Percentiles rank a stretch among this genome's conserved stretches.
Evolutionary conservation across 2,113 vertebrate genomes (phyloP).

Genomic region (Redunca redunca): DNA sequence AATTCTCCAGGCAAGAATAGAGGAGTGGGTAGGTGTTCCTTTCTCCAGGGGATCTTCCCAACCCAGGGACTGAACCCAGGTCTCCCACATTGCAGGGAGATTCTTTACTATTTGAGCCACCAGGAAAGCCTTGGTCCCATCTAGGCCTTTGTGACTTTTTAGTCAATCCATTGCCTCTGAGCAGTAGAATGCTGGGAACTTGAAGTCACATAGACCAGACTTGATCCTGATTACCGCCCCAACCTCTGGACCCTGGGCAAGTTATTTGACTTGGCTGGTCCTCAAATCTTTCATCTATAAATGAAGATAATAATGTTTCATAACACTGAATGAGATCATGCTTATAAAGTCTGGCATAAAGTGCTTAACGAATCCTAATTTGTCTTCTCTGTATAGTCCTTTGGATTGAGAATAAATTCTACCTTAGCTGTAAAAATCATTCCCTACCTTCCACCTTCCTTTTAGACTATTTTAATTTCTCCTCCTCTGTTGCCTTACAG

Average conservation of each 20-base stretch:
- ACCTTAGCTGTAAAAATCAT: background rate
- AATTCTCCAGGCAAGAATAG: background rate
- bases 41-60: background rate
- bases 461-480: conserved; percentile 27
- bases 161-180: background rate
- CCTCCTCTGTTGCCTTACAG: background rate
- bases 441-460: background rate
- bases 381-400: background rate
- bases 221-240: background rate
- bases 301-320: conserved; percentile 27
- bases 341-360: background rate
- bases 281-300: conserved; percentile 11
- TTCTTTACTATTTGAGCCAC: background rate
- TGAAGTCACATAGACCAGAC: background rate
- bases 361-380: conserved; percentile 40
- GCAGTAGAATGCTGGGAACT: background rate
- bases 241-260: background rate
- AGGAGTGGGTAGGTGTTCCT: background rate
- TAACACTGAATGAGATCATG: background rate
- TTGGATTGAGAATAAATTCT: conserved; percentile 29
- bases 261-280: background rate
- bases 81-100: background rate
- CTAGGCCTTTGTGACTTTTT: background rate
- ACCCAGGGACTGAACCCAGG: background rate
- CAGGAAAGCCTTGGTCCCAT: background rate